Conservation (phyloP, 2,113 vertebrate species). For the chimpanzee (Pan troglodytes) region DNA sequence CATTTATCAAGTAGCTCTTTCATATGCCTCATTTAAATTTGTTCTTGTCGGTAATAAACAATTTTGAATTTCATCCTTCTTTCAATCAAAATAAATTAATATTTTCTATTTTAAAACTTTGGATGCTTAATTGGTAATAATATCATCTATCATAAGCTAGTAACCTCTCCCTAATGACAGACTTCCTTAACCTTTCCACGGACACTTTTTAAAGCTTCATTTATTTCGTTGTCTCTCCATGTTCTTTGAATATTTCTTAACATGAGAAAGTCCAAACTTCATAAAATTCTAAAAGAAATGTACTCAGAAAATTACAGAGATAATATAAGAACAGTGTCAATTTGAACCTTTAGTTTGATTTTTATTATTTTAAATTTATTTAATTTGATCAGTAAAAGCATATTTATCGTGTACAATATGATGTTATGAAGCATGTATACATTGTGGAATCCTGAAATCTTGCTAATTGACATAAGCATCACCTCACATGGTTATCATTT, state of each 20-base stretch:
- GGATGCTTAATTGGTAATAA: background rate
- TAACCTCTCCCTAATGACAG: background rate
- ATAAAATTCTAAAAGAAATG: background rate
- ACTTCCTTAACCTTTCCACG: background rate
- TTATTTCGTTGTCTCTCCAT: background rate
- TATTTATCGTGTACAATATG: background rate
- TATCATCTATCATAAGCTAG: background rate
- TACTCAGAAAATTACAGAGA: background rate
- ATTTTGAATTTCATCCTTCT: background rate
- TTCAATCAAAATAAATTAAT: background rate
- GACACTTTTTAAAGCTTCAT: background rate
- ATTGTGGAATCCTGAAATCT: background rate
- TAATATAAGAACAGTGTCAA: background rate
- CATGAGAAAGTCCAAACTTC: background rate
- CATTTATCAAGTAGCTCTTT: background rate
- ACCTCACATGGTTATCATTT: background rate
- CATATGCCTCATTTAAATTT: background rate
- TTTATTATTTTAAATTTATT: background rate
- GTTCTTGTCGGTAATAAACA: background rate
- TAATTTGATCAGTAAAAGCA: background rate
- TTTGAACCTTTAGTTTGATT: background rate
- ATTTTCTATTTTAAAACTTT: background rate
- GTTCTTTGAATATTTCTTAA: background rate
- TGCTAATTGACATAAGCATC: background rate
- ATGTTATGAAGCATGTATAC: background rate